Conservation (phyloP, 1,140 invertebrate genomes). For the Drosophila neocordata region DNA sequence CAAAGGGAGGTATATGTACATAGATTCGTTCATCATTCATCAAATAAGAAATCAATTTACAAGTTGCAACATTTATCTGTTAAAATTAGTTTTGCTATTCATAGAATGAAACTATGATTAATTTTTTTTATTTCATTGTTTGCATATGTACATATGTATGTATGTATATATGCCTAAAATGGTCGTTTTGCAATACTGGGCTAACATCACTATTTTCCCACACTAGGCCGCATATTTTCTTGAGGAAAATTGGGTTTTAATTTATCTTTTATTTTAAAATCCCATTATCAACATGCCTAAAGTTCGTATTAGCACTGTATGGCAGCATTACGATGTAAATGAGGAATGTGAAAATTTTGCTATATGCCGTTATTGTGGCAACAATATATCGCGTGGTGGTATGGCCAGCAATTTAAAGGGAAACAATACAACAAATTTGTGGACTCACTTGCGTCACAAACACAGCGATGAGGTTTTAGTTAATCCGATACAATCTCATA, state of each 20-base stretch:
- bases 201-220: slow-evolving; percentile 16
- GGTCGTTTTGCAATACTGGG: slow-evolving; percentile 31
- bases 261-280: slow-evolving; percentile 58
- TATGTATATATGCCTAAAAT: slow-evolving; percentile 7
- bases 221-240: slow-evolving; percentile 42
- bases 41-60: background rate
- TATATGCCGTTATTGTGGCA: slow-evolving; percentile 69
- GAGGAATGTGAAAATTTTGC: slow-evolving; percentile 72
- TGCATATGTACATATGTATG: background rate
- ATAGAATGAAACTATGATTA: slow-evolving; percentile 1
- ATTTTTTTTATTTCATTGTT: slow-evolving; percentile 19
- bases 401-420: slow-evolving; percentile 73
- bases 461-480: slow-evolving; percentile 66
- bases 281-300: slow-evolving; percentile 67
- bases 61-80: background rate
- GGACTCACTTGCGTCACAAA: slow-evolving; percentile 69
- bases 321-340: slow-evolving; percentile 73
- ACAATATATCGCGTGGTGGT: slow-evolving; percentile 74
- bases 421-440: slow-evolving; percentile 70
- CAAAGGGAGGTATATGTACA: slow-evolving; percentile 2
- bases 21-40: background rate
- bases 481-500: slow-evolving; percentile 48
- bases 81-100: background rate
- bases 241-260: slow-evolving; percentile 44
- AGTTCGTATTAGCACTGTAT: slow-evolving; percentile 66